phyloP scores from a whole-genome alignment of 2,797 vertebrate genomes.

The Leuciscus waleckii region DNA sequence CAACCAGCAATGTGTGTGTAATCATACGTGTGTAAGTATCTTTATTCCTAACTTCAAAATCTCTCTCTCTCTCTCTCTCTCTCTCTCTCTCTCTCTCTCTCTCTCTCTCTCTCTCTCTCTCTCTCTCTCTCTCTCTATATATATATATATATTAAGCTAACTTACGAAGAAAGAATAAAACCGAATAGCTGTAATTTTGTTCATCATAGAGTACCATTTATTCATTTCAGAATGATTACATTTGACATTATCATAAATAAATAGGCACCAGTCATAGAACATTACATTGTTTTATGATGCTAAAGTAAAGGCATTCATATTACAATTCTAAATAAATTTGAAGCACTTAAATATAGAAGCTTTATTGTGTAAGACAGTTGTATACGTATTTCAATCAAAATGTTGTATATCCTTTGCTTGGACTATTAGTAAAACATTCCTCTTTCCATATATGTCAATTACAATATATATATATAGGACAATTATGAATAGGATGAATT shows the following conservation, averaged over 20 bases:
- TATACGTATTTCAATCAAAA: not conserved
- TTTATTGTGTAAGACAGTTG: not conserved
- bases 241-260: not conserved
- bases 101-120: no score
- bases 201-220: constrained; percentile 25
- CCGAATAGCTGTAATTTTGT: not conserved
- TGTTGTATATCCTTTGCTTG: not conserved
- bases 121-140: no score
- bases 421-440: not conserved
- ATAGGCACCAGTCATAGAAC: constrained; percentile 17
- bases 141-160: no score
- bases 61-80: no score
- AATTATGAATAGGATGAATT: not conserved
- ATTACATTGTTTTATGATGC: not conserved
- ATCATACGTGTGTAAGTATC: no score
- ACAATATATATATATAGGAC: no score
- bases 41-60: no score
- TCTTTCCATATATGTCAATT: not conserved
- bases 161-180: not conserved
- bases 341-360: not conserved
- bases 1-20: no score
- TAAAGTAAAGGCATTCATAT: not conserved
- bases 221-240: not conserved
- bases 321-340: not conserved
- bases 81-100: no score